Base-by-base conservation (phyloP, 2,888 invertebrate genomes). In the Tridacna gigas region DNA sequence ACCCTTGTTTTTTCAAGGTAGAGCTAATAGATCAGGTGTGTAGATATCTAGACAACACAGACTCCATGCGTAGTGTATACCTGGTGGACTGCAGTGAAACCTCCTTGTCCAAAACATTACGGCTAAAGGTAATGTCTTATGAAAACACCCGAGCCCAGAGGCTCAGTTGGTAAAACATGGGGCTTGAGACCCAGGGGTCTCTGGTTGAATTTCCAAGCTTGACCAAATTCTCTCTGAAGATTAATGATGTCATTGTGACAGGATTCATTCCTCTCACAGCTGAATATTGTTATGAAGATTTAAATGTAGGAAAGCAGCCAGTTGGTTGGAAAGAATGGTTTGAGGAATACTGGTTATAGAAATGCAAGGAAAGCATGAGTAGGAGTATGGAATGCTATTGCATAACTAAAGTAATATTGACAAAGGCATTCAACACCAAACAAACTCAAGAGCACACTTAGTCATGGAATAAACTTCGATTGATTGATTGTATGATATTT, bases 31-130 rank as follows among this genome's bases (percentile, higher is more conserved):
- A 86, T 47, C 84, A 89, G 18, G 75, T 93, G 74, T 89, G 90
- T 74, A 87, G 80, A 61, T 79, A 86, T 75, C 80, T 93, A 51
- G 91, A 92, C 81, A 87, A 88, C 20, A 83, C 86, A 63, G 90
- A 91, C 28, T 86, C 89, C 11, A 88, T 86, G 3, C 84, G 86
- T 12, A 89, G 89, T 66, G 90, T 91, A 26, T 93, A 91, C 86
- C 89, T 90, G 48, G 89, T 93, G 37, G 89, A 91, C 81, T 77
- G 91, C 25, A 66, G 86, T 25, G 90, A 87, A 37, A 92, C 92
- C 0, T 79, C 88, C 28, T 80, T 92, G n/a, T 89, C 86, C 2
- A 88, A 84, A 66, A 85, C 90, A n/a, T 79, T 89, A 18, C 79
- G 83, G 45, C 83, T 88, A 79, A 83, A 80, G 77, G 71, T 71